Percentiles rank a stretch among this genome's conserved stretches.
phyloP scores from a whole-genome alignment of 2,797 vertebrate species.

The Sebastes vulpes region DNA sequence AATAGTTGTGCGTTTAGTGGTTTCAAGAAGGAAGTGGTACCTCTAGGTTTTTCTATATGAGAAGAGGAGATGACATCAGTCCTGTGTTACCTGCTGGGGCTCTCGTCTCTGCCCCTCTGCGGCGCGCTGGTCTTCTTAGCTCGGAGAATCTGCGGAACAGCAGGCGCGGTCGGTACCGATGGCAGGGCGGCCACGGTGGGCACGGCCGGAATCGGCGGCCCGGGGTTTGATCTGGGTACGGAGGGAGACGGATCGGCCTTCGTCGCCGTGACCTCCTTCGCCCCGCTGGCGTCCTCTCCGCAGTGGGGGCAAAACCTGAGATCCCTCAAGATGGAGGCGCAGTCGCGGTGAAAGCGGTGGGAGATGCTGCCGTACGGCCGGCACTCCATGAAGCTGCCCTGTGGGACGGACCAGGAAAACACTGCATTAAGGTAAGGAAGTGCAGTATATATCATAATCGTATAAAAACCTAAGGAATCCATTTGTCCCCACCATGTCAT shows the following conservation, averaged over 20 bases:
- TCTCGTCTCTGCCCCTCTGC: constrained; percentile 87
- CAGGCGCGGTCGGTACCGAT: constrained; percentile 54
- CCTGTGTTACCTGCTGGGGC: constrained; percentile 84
- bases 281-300: constrained; percentile 92
- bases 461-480: no score
- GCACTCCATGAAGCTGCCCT: constrained; percentile 98
- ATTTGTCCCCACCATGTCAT: no score
- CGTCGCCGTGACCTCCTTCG: constrained; percentile 90
- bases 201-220: constrained; percentile 28
- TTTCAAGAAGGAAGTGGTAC: background rate
- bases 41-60: background rate
- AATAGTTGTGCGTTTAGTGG: background rate
- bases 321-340: constrained; percentile 91
- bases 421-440: background rate
- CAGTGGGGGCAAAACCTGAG: constrained; percentile 95
- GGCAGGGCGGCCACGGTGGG: constrained; percentile 47
- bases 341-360: constrained; percentile 94
- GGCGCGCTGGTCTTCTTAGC: constrained; percentile 86
- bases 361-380: constrained; percentile 94
- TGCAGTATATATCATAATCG: background rate
- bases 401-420: background rate
- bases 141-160: constrained; percentile 78
- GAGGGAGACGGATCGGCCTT: constrained; percentile 82
- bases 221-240: constrained; percentile 43
- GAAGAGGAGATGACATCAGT: background rate